These are phyloP conservation scores for Elephantulus edwardii DNA, from an alignment of 2,113 vertebrate species.

Conservation along the genomic window DNA sequence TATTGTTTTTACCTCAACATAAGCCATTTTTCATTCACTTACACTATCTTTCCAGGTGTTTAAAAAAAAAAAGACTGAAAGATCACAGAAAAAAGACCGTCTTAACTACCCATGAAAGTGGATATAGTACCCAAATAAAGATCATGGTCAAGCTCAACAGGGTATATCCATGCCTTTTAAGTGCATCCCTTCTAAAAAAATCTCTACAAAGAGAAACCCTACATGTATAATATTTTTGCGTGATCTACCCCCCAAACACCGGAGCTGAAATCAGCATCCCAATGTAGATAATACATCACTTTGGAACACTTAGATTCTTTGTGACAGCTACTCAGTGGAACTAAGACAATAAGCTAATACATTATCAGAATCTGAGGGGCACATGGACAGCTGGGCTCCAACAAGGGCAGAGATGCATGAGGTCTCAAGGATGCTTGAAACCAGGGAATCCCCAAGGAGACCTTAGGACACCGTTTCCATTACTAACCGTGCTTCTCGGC, in stretches of 20 bases:
- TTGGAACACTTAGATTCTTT: background rate
- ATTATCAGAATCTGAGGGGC: background rate
- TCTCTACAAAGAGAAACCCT: background rate
- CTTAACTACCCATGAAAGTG: background rate
- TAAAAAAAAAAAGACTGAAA: background rate
- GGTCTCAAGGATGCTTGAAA: background rate
- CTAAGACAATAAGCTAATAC: background rate
- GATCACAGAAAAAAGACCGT: background rate
- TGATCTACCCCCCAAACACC: background rate
- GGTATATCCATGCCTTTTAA: background rate
- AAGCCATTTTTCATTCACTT: constrained; percentile 10
- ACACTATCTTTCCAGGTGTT: background rate
- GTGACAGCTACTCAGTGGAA: background rate
- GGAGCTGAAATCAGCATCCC: background rate
- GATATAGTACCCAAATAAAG: background rate
- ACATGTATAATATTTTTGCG: background rate
- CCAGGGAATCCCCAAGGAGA: background rate
- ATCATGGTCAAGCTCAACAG: background rate
- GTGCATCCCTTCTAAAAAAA: background rate
- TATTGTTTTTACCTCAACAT: background rate
- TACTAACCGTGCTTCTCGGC: background rate
- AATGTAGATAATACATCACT: background rate
- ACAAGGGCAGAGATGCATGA: background rate
- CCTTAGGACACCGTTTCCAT: background rate
- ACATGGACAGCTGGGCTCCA: background rate